Conservation (phyloP, 1,140 invertebrate genomes). For the Oryzaephilus surinamensis region DNA sequence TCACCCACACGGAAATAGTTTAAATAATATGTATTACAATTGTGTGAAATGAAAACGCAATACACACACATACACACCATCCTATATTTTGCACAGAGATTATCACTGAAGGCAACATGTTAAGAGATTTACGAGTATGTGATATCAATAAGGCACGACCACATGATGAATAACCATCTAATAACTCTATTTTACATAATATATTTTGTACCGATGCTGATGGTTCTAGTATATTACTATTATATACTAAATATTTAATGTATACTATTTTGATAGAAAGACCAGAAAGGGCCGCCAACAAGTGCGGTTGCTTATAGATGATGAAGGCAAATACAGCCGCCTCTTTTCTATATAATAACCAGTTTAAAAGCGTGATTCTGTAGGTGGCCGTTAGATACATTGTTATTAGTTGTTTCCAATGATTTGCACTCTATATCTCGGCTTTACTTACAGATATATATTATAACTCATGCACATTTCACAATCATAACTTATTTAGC, state of each 20-base stretch:
- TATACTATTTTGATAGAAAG: too few relatives aligned
- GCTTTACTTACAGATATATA: constrained; percentile 10
- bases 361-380: constrained; percentile 22
- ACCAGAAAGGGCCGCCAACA: background rate
- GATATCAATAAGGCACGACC: constrained; percentile 13
- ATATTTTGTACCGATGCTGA: background rate
- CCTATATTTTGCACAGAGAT: too few relatives aligned
- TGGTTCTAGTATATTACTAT: too few relatives aligned
- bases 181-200: constrained; percentile 16
- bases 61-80: too few relatives aligned
- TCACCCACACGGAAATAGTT: constrained; percentile 11
- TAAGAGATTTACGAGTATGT: constrained; percentile 9
- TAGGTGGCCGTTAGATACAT: constrained; percentile 25
- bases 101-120: constrained; percentile 8
- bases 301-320: too few relatives aligned
- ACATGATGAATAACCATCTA: constrained; percentile 11
- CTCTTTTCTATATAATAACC: constrained; percentile 17
- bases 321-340: constrained; percentile 6
- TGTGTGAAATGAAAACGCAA: too few relatives aligned
- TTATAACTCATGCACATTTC: constrained; percentile 10
- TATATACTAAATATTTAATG: too few relatives aligned
- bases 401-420: constrained; percentile 26
- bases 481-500: too few relatives aligned
- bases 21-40: too few relatives aligned
- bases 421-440: constrained; percentile 21